Base-by-base conservation (phyloP, 1,140 invertebrate species). In the Listronotus oregonensis region DNA sequence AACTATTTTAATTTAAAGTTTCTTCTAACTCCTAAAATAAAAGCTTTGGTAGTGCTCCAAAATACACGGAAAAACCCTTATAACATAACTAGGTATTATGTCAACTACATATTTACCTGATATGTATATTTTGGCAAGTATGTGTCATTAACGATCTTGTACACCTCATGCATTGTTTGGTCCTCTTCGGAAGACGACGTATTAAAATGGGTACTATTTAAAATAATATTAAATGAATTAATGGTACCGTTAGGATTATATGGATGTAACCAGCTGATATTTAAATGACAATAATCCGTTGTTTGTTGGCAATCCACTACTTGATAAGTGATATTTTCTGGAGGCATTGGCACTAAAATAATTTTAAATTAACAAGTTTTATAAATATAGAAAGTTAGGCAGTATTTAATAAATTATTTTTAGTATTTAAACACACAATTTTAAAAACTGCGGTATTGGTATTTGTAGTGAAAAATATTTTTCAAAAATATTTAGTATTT, bases 161-260 rank as follows among this genome's bases (percentile, higher is more conserved):
- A 69, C 11, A 72, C 50, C 54, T 69, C 69, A 18, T 67, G 66
- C 9, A 73, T 72, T 17, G 39, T 31, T 34, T 71, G 52, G 10
- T 47, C 34, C 18, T 67, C 67, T 52, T 63, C 59, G 27, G 44
- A 60, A 21, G 64, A 63, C 1, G 37, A 66, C 0, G 43, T 51
- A 14, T 63, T 61, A 21, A 40, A 54, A 18, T 75, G 51, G 5
- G 70, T 71, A 49, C 58, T 66, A 50, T 75, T 73, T 31, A 75
- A 60, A 47, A 72, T 60, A n/a, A 75, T 69, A 34, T 73, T 59
- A 42, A 75, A 75, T 6, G 51, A 51, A 12, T 59, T 64, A 10
- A 75, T 75, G 10, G 70, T 70, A 9, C 68, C 70, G 50, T 73
- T 75, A 46, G 73, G 70, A 32, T 70, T 15, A 57, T 69, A 69